Percentiles rank a stretch among this genome's conserved stretches.
phyloP scores from a whole-genome alignment of 2,113 vertebrate genomes.

The Speoplatyrhinus poulsoni region DNA sequence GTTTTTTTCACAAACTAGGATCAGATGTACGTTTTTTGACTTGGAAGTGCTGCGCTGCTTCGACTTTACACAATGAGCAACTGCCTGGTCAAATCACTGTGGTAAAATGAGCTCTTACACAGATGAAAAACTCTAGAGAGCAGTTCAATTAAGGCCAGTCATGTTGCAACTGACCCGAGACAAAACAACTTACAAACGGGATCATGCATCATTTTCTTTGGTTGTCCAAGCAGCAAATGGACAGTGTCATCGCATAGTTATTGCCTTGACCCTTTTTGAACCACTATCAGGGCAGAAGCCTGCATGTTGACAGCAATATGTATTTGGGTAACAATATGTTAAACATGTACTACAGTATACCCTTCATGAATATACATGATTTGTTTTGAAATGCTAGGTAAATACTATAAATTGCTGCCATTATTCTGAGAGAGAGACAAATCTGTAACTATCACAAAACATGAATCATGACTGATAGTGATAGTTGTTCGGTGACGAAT shows the following conservation, averaged over 20 bases:
- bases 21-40: slow-evolving; percentile 38
- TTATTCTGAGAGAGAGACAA: slow-evolving; percentile 1
- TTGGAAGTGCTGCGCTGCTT: slow-evolving; percentile 44
- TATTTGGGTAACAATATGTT: too few species aligned
- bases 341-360: too few species aligned
- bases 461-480: slow-evolving; percentile 9
- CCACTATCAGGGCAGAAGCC: slow-evolving; percentile 6
- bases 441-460: slow-evolving; percentile 1
- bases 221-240: slow-evolving; percentile 66
- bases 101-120: slow-evolving; percentile 43
- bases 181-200: slow-evolving; percentile 51
- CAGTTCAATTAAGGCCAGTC: slow-evolving; percentile 40
- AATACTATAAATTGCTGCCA: not conserved
- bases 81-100: slow-evolving; percentile 16
- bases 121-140: slow-evolving; percentile 59
- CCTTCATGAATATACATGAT: too few species aligned
- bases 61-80: slow-evolving; percentile 27
- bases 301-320: not conserved
- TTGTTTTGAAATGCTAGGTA: too few species aligned
- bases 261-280: slow-evolving; percentile 11
- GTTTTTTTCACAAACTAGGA: slow-evolving; percentile 53
- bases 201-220: slow-evolving; percentile 64
- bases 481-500: slow-evolving; percentile 7
- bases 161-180: slow-evolving; percentile 50
- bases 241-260: slow-evolving; percentile 41